These are phyloP conservation scores for Salvator merianae DNA, from an alignment of 2,113 vertebrate genomes.

Conservation along the genomic window DNA sequence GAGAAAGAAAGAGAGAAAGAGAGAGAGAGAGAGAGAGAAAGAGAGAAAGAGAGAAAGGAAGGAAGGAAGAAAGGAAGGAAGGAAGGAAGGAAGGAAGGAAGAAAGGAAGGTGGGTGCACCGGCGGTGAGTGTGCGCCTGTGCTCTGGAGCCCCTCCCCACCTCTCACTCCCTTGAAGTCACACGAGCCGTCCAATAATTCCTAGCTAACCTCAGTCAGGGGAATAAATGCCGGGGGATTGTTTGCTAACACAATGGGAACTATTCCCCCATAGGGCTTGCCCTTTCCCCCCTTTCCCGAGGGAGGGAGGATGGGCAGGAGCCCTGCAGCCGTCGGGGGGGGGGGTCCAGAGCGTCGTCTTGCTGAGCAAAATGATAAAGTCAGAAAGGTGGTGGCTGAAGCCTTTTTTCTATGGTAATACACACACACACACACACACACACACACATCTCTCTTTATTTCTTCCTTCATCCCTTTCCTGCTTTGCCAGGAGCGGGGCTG, in stretches of 20 bases:
- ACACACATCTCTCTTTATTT: neutral
- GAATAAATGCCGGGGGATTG: constrained; percentile 38
- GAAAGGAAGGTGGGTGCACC: too few relatives aligned
- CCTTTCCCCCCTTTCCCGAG: constrained; percentile 26
- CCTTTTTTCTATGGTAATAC: neutral
- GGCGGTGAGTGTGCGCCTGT: neutral
- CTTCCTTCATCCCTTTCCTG: constrained; percentile 26
- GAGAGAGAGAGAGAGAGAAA: too few relatives aligned
- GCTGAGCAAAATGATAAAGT: constrained; percentile 24
- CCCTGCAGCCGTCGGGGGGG: neutral
- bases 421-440: neutral
- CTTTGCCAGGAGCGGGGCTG: constrained; percentile 44
- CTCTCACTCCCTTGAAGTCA: constrained; percentile 6
- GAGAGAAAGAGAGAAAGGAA: too few relatives aligned
- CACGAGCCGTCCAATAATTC: constrained; percentile 40
- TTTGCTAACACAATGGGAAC: constrained; percentile 47
- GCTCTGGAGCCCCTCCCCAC: neutral
- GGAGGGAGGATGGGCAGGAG: constrained; percentile 34
- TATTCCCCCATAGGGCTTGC: constrained; percentile 43
- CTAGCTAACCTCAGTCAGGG: constrained; percentile 43
- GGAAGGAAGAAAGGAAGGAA: too few relatives aligned
- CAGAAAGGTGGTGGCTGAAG: constrained; percentile 32
- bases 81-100: too few relatives aligned
- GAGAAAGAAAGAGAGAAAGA: too few relatives aligned
- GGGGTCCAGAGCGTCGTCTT: constrained; percentile 12